Evolutionary conservation across 2,888 invertebrate species (phyloP).

Genomic region (Parnassius orleans): DNA sequence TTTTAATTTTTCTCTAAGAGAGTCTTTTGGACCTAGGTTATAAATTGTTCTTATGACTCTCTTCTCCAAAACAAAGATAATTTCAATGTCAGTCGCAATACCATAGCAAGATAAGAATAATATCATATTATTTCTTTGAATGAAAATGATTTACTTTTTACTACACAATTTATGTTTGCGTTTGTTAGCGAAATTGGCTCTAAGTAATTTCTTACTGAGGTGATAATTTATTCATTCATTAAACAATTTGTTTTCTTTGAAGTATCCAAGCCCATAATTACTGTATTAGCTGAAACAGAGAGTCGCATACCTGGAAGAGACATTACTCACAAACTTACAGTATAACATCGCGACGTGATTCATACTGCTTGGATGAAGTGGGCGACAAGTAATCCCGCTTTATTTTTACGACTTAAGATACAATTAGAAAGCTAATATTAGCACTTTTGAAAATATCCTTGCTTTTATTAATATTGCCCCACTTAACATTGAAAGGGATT

Average conservation of each 20-base stretch:
- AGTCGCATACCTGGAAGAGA: constrained; percentile 50
- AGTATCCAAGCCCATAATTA: constrained; percentile 32
- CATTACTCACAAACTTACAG: constrained; percentile 42
- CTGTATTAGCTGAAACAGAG: constrained; percentile 38
- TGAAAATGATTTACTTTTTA: not conserved
- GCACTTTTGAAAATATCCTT: constrained; percentile 38
- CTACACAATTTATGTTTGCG: not conserved
- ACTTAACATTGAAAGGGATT: constrained; percentile 23
- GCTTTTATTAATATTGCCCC: constrained; percentile 28
- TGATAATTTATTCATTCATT: constrained; percentile 19
- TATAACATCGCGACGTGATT: constrained; percentile 47
- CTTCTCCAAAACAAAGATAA: no score
- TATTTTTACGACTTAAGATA: constrained; percentile 64
- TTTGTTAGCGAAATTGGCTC: constrained; percentile 13
- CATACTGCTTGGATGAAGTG: constrained; percentile 50
- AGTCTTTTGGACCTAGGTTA: no score
- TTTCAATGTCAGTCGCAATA: no score
- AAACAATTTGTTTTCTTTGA: constrained; percentile 23
- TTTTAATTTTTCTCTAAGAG: no score
- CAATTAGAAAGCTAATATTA: constrained; percentile 59
- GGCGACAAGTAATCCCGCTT: constrained; percentile 58
- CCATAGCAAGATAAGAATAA: no score
- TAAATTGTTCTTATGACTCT: no score
- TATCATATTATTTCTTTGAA: no score
- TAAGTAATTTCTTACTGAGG: constrained; percentile 3